A percentile compares a stretch with the other conserved stretches of the same genome.
Evolutionary conservation across 2,113 vertebrate genomes (phyloP).

Genomic region (Morphnarchus princeps): DNA sequence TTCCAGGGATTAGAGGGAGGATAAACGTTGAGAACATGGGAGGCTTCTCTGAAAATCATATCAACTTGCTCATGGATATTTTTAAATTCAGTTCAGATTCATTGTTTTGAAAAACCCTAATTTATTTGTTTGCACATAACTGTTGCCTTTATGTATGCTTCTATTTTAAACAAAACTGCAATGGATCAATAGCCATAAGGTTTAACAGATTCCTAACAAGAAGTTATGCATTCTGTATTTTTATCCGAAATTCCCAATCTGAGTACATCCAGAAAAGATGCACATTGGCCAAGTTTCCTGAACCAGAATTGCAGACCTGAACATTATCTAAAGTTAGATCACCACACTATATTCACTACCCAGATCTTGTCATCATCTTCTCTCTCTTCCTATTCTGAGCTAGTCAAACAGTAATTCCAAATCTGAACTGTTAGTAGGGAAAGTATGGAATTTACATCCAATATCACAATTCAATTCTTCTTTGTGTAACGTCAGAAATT

Average conservation of each 20-base stretch:
- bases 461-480: neutral
- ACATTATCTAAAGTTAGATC: neutral
- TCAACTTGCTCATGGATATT: neutral
- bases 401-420: neutral
- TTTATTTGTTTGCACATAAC: neutral
- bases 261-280: neutral
- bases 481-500: neutral
- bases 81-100: neutral
- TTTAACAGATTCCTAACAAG: conserved; percentile 10
- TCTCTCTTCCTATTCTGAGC: neutral
- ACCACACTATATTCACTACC: neutral
- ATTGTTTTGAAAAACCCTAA: neutral
- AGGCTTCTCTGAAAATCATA: neutral
- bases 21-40: neutral
- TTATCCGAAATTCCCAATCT: neutral
- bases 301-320: neutral
- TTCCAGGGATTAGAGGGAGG: neutral
- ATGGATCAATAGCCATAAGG: neutral
- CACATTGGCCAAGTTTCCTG: neutral
- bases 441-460: neutral
- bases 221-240: neutral
- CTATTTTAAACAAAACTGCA: conserved; percentile 17
- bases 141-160: neutral
- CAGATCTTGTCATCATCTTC: neutral
- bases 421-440: neutral